phyloP scores from a whole-genome alignment of 64 coral and sea anemone species.

The Catalaphyllia jardinei region DNA sequence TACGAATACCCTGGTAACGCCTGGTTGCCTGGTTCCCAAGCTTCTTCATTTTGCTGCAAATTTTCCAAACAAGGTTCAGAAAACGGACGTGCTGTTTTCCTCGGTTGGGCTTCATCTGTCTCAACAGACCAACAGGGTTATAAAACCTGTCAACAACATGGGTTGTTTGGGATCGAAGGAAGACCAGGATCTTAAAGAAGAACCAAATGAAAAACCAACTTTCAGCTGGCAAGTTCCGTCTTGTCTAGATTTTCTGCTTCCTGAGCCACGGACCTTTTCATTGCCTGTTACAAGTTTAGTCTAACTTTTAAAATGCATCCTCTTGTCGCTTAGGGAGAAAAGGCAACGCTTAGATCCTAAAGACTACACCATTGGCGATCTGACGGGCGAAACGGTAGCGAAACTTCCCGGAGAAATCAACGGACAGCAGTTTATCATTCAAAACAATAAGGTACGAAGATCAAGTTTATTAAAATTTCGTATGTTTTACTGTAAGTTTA shows the following conservation, averaged over 20 bases:
- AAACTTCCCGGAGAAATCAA: constrained; percentile 90
- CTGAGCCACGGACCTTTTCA: not conserved
- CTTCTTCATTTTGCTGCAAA: no score
- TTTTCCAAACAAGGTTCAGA: no score
- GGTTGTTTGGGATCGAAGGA: constrained; percentile 67
- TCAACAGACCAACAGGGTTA: not conserved
- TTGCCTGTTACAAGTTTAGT: no score
- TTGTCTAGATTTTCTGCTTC: not conserved
- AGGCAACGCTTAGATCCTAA: constrained; percentile 76
- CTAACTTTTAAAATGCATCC: not conserved
- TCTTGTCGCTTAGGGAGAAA: constrained; percentile 74
- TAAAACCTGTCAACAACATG: constrained; percentile 8
- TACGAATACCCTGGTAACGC: constrained; percentile 41
- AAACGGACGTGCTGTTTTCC: not conserved
- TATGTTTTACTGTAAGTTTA: not conserved
- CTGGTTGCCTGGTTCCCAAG: constrained; percentile 8
- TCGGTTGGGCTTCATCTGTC: not conserved
- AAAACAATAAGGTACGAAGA: constrained; percentile 76
- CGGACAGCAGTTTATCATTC: constrained; percentile 94
- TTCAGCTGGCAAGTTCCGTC: constrained; percentile 75
- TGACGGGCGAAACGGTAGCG: constrained; percentile 71
- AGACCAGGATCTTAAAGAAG: constrained; percentile 19
- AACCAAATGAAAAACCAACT: constrained; percentile 70
- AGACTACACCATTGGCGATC: constrained; percentile 84
- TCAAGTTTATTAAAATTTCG: not conserved